Evolutionary conservation across 2,113 vertebrate species (phyloP), one percentile per base, ranked within the genome.

Genomic region (Eudyptes chrysolophus): DNA sequence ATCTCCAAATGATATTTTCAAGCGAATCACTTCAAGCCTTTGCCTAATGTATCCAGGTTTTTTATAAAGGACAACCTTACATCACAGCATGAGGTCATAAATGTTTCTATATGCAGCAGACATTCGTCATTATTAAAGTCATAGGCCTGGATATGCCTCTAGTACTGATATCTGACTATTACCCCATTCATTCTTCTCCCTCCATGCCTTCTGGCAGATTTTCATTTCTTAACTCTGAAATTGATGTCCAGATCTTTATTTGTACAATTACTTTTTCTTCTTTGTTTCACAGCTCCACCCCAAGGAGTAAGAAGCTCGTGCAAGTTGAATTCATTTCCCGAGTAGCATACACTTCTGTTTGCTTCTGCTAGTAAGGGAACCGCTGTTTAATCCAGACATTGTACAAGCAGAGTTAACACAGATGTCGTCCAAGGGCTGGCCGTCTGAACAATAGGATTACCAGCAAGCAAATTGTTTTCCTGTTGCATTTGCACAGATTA

Each of bases 221-320:
- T 89, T 92, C 34, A 62, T 76, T 74, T 72, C 58, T 60, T 40
- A 77, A 46, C 44, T 69, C 58, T 62, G 24, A 81, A 87, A 76
- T 1, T 49, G n/a, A 85, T 83, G 49, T 54, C 42, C 68, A 79
- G 36, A 62, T 42, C 46, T 87, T 91, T 79, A 82, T 75, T 65
- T 62, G 32, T 77, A 49, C 44, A 66, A 60, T 38, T 92, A 48
- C 9, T 80, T 92, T 79, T 84, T 76, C 69, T 61, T 49, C 54
- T 85, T 71, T 87, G 55, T 85, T 95, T 95, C 64, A 94, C 40
- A 92, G 89, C 57, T 84, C 57, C 70, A 89, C 84, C 36, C 71
- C 54, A 86, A 87, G 81, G 81, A 94, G 24, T 64, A 87, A 85
- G 49, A 85, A 87, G 38, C 58, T 86, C 0, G 0, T 60, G 36